Percentiles rank a stretch among this genome's conserved stretches.
These are phyloP conservation scores for Lytechinus pictus DNA, from an alignment of 35 echinoderm and acorn worm genomes.

Conservation along the genomic window DNA sequence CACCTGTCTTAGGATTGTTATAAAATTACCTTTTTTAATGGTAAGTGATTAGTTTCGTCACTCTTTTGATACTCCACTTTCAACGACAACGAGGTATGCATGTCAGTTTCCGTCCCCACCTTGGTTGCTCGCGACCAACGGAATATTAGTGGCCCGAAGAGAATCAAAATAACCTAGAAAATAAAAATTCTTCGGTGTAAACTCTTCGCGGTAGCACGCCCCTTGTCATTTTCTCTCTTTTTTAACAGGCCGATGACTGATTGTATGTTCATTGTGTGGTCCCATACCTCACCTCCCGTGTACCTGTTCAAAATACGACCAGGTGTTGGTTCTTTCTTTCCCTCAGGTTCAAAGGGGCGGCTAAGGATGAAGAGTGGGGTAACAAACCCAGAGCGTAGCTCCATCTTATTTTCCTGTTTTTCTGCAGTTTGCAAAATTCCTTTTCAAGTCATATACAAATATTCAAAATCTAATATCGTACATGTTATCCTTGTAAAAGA, in stretches of 20 bases:
- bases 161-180: neutral
- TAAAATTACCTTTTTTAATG: too few species aligned
- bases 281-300: neutral
- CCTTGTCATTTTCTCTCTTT: neutral
- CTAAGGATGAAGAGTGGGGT: too few species aligned
- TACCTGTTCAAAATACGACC: neutral
- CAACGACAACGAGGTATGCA: too few species aligned
- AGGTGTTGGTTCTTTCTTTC: neutral
- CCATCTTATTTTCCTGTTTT: too few species aligned
- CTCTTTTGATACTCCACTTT: too few species aligned
- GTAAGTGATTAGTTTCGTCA: too few species aligned
- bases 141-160: neutral
- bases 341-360: neutral
- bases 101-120: neutral
- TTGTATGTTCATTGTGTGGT: neutral
- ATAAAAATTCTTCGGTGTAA: constrained; percentile 19
- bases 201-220: neutral
- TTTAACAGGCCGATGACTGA: neutral
- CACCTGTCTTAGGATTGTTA: too few species aligned
- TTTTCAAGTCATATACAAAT: too few species aligned
- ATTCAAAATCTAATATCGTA: too few species aligned
- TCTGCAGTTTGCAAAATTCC: too few species aligned
- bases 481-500: too few species aligned
- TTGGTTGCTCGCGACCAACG: neutral
- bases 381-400: too few species aligned